phyloP scores from a whole-genome alignment of 2,113 vertebrate genomes.

The Callopanchax toddi region DNA sequence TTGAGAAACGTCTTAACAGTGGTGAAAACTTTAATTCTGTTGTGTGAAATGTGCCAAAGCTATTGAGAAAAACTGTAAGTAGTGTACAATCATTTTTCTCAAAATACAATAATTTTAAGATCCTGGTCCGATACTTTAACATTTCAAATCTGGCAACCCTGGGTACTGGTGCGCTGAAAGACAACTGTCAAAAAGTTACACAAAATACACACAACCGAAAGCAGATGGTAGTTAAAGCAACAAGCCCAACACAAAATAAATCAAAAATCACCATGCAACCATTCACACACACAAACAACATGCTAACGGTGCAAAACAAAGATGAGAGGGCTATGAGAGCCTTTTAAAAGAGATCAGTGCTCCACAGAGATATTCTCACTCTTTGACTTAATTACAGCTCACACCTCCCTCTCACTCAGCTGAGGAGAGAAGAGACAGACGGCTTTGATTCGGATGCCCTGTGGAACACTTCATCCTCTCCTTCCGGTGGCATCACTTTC shows the following conservation, averaged over 20 bases:
- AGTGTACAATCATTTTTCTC: too few relatives aligned
- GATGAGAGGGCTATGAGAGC: conserved; percentile 16
- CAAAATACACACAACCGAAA: background rate
- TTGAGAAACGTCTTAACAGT: too few relatives aligned
- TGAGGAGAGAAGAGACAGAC: conserved; percentile 40
- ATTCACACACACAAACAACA: conserved; percentile 31
- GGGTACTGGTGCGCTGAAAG: conserved; percentile 1
- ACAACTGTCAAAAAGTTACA: conserved; percentile 12
- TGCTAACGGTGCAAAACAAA: conserved; percentile 37
- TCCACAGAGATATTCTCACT: conserved; percentile 50
- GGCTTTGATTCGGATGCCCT: conserved; percentile 69
- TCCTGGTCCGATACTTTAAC: too few relatives aligned
- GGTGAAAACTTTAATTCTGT: too few relatives aligned
- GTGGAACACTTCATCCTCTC: conserved; percentile 66
- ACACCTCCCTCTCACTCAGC: conserved; percentile 42
- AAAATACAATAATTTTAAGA: too few relatives aligned
- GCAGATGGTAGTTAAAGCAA: conserved; percentile 2
- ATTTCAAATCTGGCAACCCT: too few relatives aligned
- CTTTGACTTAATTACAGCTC: conserved; percentile 71
- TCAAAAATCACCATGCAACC: background rate
- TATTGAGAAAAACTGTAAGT: too few relatives aligned
- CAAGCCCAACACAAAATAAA: background rate
- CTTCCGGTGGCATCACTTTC: conserved; percentile 57
- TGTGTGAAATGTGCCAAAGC: too few relatives aligned
- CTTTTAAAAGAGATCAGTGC: conserved; percentile 36